Evolutionary conservation across 2,797 vertebrate species (phyloP).

Genomic region (Manis crassicaudata): DNA sequence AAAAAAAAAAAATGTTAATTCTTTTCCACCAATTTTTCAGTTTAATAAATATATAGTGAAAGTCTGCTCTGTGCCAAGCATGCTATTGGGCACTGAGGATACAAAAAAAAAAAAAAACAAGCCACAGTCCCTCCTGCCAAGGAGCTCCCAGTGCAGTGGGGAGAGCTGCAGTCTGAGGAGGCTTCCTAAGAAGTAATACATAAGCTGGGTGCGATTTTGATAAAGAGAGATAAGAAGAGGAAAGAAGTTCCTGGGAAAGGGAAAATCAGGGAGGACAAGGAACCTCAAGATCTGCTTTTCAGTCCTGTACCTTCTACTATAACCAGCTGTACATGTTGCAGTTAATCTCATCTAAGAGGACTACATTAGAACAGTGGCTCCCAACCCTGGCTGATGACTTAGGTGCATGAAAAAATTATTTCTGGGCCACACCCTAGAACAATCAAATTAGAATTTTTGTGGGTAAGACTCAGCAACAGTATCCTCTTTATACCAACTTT

Average conservation of each 20-base stretch:
- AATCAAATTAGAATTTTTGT: slow-evolving; percentile 1
- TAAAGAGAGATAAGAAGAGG: not conserved
- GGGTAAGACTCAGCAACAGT: not conserved
- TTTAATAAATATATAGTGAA: not conserved
- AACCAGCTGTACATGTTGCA: not conserved
- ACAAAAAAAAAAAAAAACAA: not conserved
- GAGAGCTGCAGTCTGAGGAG: not conserved
- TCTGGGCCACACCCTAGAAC: not conserved
- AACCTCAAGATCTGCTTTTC: not conserved
- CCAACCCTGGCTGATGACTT: not conserved
- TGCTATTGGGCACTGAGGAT: not conserved
- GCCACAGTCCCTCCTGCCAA: not conserved
- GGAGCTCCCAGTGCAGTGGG: not conserved
- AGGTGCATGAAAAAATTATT: not conserved
- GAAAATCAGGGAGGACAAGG: not conserved
- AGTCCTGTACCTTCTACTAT: not conserved
- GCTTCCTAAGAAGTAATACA: not conserved
- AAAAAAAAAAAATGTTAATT: no score
- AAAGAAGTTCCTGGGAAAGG: not conserved
- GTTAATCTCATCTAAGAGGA: not conserved
- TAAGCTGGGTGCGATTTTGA: not conserved
- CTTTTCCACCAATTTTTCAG: not conserved
- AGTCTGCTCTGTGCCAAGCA: not conserved
- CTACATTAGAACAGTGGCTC: not conserved
- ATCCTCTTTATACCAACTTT: not conserved